Conservation (phyloP, 1,140 invertebrate species). For the Aphelenchoides fujianensis region DNA sequence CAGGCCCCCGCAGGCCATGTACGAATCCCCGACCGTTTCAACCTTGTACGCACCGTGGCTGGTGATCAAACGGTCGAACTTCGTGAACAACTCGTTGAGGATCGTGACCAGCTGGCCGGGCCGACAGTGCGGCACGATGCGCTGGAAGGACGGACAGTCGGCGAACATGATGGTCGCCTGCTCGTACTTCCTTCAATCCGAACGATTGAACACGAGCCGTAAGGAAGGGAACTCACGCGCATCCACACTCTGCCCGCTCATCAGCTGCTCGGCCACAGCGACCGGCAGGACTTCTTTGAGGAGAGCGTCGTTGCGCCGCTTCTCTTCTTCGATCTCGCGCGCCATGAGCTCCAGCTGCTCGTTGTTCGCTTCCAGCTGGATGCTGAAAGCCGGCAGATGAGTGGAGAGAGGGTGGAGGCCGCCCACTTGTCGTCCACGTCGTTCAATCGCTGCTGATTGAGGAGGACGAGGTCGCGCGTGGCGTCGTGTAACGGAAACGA, state of each 20-base stretch:
- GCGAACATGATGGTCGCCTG: slow-evolving; percentile 46
- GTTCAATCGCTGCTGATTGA: slow-evolving; percentile 94
- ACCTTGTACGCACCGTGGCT: slow-evolving; percentile 28
- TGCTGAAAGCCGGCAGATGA: slow-evolving; percentile 63
- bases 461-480: slow-evolving; percentile 86
- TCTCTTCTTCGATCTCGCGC: slow-evolving; percentile 85
- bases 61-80: slow-evolving; percentile 71
- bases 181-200: slow-evolving; percentile 42
- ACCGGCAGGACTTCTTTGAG: slow-evolving; percentile 41
- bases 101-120: slow-evolving; percentile 76
- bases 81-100: slow-evolving; percentile 90
- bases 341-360: slow-evolving; percentile 92
- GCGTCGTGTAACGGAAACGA: slow-evolving; percentile 94
- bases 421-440: slow-evolving; percentile 75
- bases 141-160: slow-evolving; percentile 8
- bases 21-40: slow-evolving; percentile 19
- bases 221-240: slow-evolving; percentile 8
- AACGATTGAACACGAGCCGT: neutral
- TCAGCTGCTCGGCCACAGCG: slow-evolving; percentile 46
- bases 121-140: neutral
- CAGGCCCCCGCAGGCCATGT: slow-evolving; percentile 76
- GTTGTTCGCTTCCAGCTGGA: slow-evolving; percentile 82
- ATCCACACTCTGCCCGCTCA: slow-evolving; percentile 48
- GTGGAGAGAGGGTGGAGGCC: neutral
- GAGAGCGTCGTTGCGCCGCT: slow-evolving; percentile 82